A percentile compares a stretch with the other conserved stretches of the same genome.
Evolutionary conservation across 2,888 invertebrate species (phyloP).

Genomic region (Ennomos erosarius): DNA sequence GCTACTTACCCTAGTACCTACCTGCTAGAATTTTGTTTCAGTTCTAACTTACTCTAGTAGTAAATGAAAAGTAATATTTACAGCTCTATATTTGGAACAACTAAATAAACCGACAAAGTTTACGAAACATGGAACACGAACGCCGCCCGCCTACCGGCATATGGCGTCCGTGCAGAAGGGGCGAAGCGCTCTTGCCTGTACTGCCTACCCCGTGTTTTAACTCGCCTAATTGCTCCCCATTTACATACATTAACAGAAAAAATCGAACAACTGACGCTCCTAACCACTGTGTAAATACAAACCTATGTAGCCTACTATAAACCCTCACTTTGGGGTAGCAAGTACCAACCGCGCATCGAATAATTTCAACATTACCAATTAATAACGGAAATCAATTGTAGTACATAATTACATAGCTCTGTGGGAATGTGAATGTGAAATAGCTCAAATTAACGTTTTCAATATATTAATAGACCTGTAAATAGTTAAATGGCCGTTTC

Average conservation of each 20-base stretch:
- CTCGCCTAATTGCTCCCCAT: slow-evolving; percentile 84
- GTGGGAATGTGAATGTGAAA: slow-evolving; percentile 54
- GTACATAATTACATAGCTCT: slow-evolving; percentile 59
- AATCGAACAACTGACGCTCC: slow-evolving; percentile 75
- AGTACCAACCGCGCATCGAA: slow-evolving; percentile 55
- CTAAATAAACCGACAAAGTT: slow-evolving; percentile 39
- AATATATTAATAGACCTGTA: slow-evolving; percentile 53
- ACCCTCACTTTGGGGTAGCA: slow-evolving; percentile 39
- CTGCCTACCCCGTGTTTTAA: slow-evolving; percentile 84
- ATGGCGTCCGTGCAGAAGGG: slow-evolving; percentile 75
- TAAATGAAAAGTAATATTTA: slow-evolving; percentile 25
- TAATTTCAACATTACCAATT: slow-evolving; percentile 64
- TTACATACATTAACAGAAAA: slow-evolving; percentile 83
- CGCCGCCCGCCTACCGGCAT: slow-evolving; percentile 75
- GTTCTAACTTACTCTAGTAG: too few relatives aligned
- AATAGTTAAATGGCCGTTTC: slow-evolving; percentile 57
- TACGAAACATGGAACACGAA: slow-evolving; percentile 48
- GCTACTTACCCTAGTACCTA: too few relatives aligned
- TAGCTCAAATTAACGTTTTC: slow-evolving; percentile 38
- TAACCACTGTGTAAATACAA: slow-evolving; percentile 71
- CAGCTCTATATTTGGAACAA: slow-evolving; percentile 32
- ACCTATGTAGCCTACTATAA: slow-evolving; percentile 56
- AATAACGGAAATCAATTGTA: slow-evolving; percentile 77
- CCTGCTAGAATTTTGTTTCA: too few relatives aligned
- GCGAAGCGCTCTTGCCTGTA: slow-evolving; percentile 78